Conservation (phyloP, 1,140 invertebrate species). For the Orussus abietinus region DNA sequence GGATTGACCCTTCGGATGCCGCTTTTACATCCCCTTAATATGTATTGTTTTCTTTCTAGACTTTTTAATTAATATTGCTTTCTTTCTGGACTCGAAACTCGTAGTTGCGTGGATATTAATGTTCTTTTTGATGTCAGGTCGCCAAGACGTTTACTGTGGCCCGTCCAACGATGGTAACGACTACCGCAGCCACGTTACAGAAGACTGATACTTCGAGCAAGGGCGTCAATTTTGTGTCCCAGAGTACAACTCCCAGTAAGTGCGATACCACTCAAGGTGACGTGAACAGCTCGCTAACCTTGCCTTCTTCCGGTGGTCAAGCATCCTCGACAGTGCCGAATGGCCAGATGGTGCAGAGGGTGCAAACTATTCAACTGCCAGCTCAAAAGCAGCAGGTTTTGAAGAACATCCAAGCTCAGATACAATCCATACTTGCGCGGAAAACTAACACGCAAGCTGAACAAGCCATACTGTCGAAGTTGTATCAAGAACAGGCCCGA, state of each 20-base stretch:
- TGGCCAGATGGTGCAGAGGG: slow-evolving; percentile 41
- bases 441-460: slow-evolving; percentile 48
- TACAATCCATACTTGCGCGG: slow-evolving; percentile 47
- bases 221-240: slow-evolving; percentile 26
- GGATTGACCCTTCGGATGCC: too few relatives aligned
- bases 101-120: too few relatives aligned
- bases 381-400: slow-evolving; percentile 45
- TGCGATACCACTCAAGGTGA: slow-evolving; percentile 31
- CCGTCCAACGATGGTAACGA: slow-evolving; percentile 27
- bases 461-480: slow-evolving; percentile 45
- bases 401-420: slow-evolving; percentile 53
- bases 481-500: slow-evolving; percentile 56
- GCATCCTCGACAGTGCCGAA: slow-evolving; percentile 31
- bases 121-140: slow-evolving; percentile 17
- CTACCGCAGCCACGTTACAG: slow-evolving; percentile 20
- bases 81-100: too few relatives aligned
- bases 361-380: slow-evolving; percentile 44
- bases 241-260: slow-evolving; percentile 37
- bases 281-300: slow-evolving; percentile 30
- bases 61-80: too few relatives aligned
- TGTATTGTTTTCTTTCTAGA: too few relatives aligned
- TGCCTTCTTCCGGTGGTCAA: slow-evolving; percentile 29
- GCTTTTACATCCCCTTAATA: too few relatives aligned
- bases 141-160: slow-evolving; percentile 36
- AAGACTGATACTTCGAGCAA: slow-evolving; percentile 35